Evolutionary conservation across 2,113 vertebrate genomes (phyloP), one percentile per base, ranked within the genome.

Genomic region (Amphilophus citrinellus): DNA sequence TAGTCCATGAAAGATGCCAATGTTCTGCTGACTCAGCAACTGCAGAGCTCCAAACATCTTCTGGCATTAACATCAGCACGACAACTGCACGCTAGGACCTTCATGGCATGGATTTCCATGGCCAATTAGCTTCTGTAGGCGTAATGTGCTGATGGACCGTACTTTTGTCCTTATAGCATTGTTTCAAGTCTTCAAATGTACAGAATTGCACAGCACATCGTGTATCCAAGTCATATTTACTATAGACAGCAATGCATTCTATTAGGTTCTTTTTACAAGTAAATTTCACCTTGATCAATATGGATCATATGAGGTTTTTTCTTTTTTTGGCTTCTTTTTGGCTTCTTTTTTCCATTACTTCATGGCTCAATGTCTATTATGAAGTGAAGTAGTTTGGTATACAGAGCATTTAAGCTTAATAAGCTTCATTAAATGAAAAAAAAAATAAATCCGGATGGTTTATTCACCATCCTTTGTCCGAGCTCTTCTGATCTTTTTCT

Each of bases 401-500:
- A 27, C 66, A 32, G 24, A 30, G 44, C 9, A 10, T 53, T 71
- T 71, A 71, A 50, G 47, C 30, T 10, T 71, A 50, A 71, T 7
- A 47, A 32, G 44, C 44, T 50, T 60, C 10, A 53, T 32, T 10
- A 44, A 5, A 44, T 1, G 2, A 11, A 56, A 22, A 65, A 58
- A 50, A 17, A 62, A 57, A 24, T 22, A 27, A 71, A 50, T 44
- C 42, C 11, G 13, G 42, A 44, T 44, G 10, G 39, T 42, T 11
- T 61, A n/a, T 76, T 5, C 73, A 73, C 37, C n/a, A 9, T 62
- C 20, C 17, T 79, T 77, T 85, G 44, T 85, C 42, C 10, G 2
- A 47, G 20, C 61, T 81, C 84, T 57, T 44, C 37, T 80, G n/a
- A 85, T 91, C 82, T 80, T 81, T 83, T 32, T 79, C 53, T 80